Conservation (phyloP, 1,140 invertebrate genomes). For the Mercenaria mercenaria region DNA sequence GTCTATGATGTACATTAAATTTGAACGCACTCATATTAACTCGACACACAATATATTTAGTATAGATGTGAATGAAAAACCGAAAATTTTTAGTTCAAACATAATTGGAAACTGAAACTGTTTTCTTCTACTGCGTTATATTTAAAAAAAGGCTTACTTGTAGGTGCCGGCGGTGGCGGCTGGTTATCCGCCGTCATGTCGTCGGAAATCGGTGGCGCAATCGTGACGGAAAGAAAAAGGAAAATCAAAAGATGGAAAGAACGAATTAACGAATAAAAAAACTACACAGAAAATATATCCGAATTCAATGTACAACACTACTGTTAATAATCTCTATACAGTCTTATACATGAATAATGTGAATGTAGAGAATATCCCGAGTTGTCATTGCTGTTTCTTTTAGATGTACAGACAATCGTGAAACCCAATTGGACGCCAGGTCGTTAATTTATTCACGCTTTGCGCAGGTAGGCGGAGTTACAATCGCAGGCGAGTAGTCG, state of each 20-base stretch:
- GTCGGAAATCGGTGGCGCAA: conserved; percentile 56
- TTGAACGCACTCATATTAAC: no score
- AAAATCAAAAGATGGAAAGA: conserved; percentile 12
- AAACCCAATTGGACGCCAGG: conserved; percentile 21
- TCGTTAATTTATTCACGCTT: conserved; percentile 63
- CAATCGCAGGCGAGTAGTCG: conserved; percentile 31
- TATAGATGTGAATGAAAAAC: no score
- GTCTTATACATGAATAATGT: conserved; percentile 42
- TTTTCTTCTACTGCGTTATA: no score
- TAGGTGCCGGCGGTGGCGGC: conserved; percentile 33
- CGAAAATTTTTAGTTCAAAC: no score
- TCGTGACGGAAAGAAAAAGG: conserved; percentile 26
- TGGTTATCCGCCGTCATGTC: conserved; percentile 66
- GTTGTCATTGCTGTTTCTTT: background rate
- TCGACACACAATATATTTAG: no score
- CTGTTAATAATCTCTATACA: conserved; percentile 35
- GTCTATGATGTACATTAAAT: no score
- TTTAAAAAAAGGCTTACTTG: conserved; percentile 46
- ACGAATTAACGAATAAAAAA: conserved; percentile 14
- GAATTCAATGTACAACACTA: conserved; percentile 47
- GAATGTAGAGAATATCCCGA: conserved; percentile 9
- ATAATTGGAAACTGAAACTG: no score
- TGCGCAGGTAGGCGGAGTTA: conserved; percentile 50
- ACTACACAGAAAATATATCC: conserved; percentile 34
- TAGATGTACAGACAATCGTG: background rate